Base-by-base conservation (phyloP, 1,140 invertebrate species). In the Tetragonula clypearis region DNA sequence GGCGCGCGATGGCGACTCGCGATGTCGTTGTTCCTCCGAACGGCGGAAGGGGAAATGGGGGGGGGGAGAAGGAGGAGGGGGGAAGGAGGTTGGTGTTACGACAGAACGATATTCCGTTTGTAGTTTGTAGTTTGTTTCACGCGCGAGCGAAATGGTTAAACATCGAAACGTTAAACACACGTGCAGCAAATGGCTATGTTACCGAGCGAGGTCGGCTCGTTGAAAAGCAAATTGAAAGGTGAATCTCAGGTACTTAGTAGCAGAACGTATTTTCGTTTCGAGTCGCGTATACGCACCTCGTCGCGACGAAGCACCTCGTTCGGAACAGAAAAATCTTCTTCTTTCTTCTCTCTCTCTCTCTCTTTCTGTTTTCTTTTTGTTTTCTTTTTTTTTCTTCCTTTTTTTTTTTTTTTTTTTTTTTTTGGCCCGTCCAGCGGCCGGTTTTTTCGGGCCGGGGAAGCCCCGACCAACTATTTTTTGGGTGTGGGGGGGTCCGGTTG, bases 201-300 rank as follows among this genome's bases (percentile, higher is more conserved):
- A 15, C n/a, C 35, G 19, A 65, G 60, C 41, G 30, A 30, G n/a
- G n/a, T n/a, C 17, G 1, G 72, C 71, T 75, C 75, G n/a, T 23
- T 12, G 56, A 81, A 83, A 83, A 75, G 82, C 73, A 60, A 68
- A 73, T 85, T n/a, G 71, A 69, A 65, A 68, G 19, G 72, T 82
- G 79, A 60, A 75, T 85, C 84, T 85, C 84, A 85, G 78, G 79
- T 81, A 85, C 73, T 75, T 41, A 79, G 78, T 79, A 82, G 84
- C 84, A 69, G 76, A 84, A 84, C 55, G 82, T 78, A 83, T 77
- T 60, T 58, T 75, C 69, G 30, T 56, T 77, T 76, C 21, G 30
- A 41, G 21, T 21, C n/a, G 58, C n/a, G 35, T 41, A 26, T 49
- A 78, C 30, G 56, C 74, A 35, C 55, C 41, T 49, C 26, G 30